phyloP scores from a whole-genome alignment of 2,888 invertebrate species.

The Subacronicta megacephala region DNA sequence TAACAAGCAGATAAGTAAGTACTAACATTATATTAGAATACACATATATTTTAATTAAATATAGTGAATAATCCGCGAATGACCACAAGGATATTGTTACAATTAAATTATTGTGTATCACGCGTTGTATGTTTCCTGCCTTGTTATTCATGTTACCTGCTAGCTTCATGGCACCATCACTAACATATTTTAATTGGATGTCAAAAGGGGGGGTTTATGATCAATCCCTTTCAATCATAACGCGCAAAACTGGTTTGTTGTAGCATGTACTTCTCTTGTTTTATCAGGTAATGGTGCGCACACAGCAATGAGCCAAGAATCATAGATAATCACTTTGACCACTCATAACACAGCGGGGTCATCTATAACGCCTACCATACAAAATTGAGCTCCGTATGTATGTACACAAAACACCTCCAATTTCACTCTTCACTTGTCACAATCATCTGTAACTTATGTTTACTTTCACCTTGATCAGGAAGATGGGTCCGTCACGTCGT shows the following conservation, averaged over 20 bases:
- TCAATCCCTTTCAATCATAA: neutral
- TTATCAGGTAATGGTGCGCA: too few relatives aligned
- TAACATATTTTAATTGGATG: neutral
- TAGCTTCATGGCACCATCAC: too few relatives aligned
- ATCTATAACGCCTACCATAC: slow-evolving; percentile 4
- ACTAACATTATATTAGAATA: neutral
- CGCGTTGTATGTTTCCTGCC: slow-evolving; percentile 7
- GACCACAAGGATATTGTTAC: slow-evolving; percentile 32
- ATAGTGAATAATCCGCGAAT: slow-evolving; percentile 23
- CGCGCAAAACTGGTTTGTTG: neutral
- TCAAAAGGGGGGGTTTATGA: slow-evolving; percentile 2
- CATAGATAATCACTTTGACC: too few relatives aligned
- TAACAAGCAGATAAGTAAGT: slow-evolving; percentile 7
- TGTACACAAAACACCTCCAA: slow-evolving; percentile 16
- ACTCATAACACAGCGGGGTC: slow-evolving; percentile 6
- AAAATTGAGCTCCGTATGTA: neutral
- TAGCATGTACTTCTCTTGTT: neutral
- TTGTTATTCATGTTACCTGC: slow-evolving; percentile 5
- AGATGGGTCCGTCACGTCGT: slow-evolving; percentile 39
- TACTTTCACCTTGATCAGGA: slow-evolving; percentile 48
- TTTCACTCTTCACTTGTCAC: neutral
- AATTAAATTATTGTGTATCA: slow-evolving; percentile 10
- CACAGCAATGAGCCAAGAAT: neutral
- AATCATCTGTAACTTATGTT: neutral
- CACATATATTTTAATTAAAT: neutral